These are phyloP conservation scores for Allophyes oxyacanthae DNA, from an alignment of 2,888 invertebrate species.

Conservation along the genomic window DNA sequence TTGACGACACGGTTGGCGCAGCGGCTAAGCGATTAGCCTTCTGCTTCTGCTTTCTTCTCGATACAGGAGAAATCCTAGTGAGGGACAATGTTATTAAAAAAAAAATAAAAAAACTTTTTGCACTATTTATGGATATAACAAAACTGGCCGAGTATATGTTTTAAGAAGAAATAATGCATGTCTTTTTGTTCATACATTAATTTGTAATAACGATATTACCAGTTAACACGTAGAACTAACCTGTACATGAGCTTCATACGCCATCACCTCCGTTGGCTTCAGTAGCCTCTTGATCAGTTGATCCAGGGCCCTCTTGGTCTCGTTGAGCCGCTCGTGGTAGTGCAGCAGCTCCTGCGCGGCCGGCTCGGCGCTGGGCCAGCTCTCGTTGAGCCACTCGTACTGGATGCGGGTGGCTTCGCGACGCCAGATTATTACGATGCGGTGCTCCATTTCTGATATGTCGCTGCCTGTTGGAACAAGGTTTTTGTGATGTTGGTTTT, in stretches of 20 bases:
- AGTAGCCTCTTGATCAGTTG: constrained; percentile 92
- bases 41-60: too few species aligned
- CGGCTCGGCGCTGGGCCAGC: constrained; percentile 88
- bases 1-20: too few species aligned
- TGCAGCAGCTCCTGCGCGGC: constrained; percentile 68
- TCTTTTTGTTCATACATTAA: too few species aligned
- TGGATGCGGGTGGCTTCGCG: constrained; percentile 95
- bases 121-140: too few species aligned
- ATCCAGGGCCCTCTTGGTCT: constrained; percentile 93
- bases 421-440: constrained; percentile 97
- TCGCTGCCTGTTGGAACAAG: constrained; percentile 79
- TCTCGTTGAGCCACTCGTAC: constrained; percentile 96
- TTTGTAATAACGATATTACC: too few species aligned
- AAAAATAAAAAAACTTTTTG: too few species aligned
- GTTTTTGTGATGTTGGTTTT: neutral
- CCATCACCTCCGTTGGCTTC: constrained; percentile 92
- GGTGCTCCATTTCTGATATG: constrained; percentile 89
- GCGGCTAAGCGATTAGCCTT: too few species aligned
- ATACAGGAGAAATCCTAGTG: too few species aligned
- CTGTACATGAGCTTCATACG: constrained; percentile 94
- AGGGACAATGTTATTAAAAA: too few species aligned
- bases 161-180: too few species aligned
- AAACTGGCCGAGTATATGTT: too few species aligned
- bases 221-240: too few species aligned
- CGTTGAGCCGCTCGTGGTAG: constrained; percentile 89